Evolutionary conservation across 2,888 invertebrate genomes (phyloP), one percentile per base, ranked within the genome.

Genomic region (Tigriopus californicus): DNA sequence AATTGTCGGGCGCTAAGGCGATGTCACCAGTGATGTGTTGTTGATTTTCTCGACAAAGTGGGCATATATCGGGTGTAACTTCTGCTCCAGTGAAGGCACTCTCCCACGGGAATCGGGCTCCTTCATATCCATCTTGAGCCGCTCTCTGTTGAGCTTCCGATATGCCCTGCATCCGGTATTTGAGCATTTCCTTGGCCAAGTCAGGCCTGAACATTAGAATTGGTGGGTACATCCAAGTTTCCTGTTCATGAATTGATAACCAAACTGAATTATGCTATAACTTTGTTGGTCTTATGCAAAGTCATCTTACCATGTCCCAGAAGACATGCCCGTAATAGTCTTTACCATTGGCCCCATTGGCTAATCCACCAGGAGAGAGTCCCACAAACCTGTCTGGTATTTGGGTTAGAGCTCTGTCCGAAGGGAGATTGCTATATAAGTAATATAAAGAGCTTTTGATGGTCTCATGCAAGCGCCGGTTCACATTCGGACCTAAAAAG

Each of bases 271-370:
- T 41, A 41, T 12, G 41, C 41, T 41, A 41, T 11, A 41, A 12
- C 13, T 41, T 11, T 41, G 41, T 11, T 41, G 13, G 41, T n/a
- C n/a, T n/a, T n/a, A n/a, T n/a, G n/a, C n/a, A n/a, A n/a, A n/a
- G n/a, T n/a, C n/a, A n/a, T 8, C 33, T 33, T 18, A 49, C 49
- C 10, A 66, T 65, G 57, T 66, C 67, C 66, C 65, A 65, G 46
- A 65, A 66, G 8, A 62, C 62, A 46, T 65, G 65, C 24, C 65
- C 66, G 62, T 66, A 64, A 48, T 65, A 66, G 52, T 66, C 66
- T 40, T 18, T 58, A 8, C 64, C 46, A 4, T 61, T 47, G 8
- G 60, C 61, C 13, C 66, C 66, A 53, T 65, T 64, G 11, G 65
- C 65, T 44, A 67, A 60, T 2, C 65, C 64, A 6, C 66, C 65